phyloP scores from a whole-genome alignment of 2,797 vertebrate species.

The Eulemur coronatus region DNA sequence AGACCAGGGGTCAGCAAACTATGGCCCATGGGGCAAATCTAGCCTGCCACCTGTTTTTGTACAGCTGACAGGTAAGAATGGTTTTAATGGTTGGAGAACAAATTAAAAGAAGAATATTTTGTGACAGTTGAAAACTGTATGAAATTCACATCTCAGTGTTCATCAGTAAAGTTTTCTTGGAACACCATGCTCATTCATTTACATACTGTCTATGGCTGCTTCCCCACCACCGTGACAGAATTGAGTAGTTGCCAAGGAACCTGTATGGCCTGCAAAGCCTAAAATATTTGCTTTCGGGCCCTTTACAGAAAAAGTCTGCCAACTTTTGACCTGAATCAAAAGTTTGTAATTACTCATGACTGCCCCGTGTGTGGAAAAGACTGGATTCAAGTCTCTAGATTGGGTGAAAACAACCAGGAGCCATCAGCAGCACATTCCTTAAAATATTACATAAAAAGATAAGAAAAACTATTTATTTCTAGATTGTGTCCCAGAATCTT shows the following conservation, averaged over 20 bases:
- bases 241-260: neutral
- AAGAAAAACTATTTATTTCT: neutral
- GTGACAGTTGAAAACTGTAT: neutral
- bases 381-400: neutral
- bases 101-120: constrained; percentile 12
- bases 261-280: neutral
- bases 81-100: neutral
- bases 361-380: neutral
- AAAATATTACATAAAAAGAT: neutral
- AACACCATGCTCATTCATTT: neutral
- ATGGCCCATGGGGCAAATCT: neutral
- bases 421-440: neutral
- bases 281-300: neutral
- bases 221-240: neutral
- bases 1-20: neutral
- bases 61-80: neutral
- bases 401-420: neutral
- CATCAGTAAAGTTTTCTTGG: neutral
- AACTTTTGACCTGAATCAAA: constrained; percentile 14
- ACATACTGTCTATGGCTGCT: neutral
- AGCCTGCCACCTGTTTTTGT: neutral
- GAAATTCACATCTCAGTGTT: neutral
- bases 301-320: neutral
- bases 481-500: neutral
- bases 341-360: neutral